Percentiles rank a stretch among this genome's conserved stretches.
phyloP scores from a whole-genome alignment of 2,113 vertebrate genomes.

The Dipodomys stephensi region DNA sequence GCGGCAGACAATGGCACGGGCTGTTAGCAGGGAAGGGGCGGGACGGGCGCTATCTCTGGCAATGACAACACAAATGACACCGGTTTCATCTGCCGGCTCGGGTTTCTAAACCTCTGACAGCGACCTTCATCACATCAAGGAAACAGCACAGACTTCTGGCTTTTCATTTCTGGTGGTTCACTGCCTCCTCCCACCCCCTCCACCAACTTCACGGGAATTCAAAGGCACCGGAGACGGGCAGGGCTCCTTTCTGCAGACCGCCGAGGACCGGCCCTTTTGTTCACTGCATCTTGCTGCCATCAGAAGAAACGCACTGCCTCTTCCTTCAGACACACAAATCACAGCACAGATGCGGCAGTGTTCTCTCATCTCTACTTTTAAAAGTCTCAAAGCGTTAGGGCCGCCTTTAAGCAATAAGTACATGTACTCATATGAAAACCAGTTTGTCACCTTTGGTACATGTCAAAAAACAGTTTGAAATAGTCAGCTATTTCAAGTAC shows the following conservation, averaged over 20 bases:
- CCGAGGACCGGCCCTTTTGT: constrained; percentile 79
- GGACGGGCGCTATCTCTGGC: constrained; percentile 82
- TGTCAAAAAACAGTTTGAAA: constrained; percentile 46
- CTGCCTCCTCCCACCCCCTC: constrained; percentile 75
- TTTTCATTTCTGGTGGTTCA: constrained; percentile 78
- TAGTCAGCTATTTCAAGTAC: neutral
- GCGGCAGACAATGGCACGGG: constrained; percentile 85
- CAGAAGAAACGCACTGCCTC: constrained; percentile 3
- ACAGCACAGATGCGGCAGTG: constrained; percentile 27
- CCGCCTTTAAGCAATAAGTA: constrained; percentile 66
- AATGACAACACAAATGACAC: constrained; percentile 84
- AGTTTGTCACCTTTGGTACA: constrained; percentile 65
- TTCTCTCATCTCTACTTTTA: constrained; percentile 39
- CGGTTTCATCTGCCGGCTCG: constrained; percentile 89
- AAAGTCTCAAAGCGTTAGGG: constrained; percentile 48
- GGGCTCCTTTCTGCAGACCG: constrained; percentile 73
- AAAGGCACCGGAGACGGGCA: constrained; percentile 76
- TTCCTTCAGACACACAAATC: constrained; percentile 40
- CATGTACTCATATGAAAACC: constrained; percentile 27
- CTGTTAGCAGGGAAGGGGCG: constrained; percentile 82
- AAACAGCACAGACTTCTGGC: constrained; percentile 85
- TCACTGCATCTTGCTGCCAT: constrained; percentile 73
- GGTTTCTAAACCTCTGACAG: constrained; percentile 92
- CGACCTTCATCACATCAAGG: constrained; percentile 91
- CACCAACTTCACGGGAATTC: constrained; percentile 80